phyloP scores from a whole-genome alignment of 2,113 vertebrate species.

The Meleagris gallopavo region DNA sequence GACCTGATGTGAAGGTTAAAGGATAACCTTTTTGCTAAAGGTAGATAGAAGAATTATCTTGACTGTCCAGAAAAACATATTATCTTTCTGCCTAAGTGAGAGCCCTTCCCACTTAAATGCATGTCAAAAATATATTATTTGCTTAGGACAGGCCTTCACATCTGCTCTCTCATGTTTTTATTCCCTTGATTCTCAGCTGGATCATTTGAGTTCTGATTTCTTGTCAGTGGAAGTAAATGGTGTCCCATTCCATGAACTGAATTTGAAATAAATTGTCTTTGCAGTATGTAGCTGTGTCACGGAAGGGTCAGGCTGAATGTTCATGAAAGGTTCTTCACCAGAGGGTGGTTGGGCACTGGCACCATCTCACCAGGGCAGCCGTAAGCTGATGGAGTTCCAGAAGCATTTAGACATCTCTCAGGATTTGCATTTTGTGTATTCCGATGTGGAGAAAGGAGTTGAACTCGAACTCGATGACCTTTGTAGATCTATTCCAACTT shows the following conservation, averaged over 20 bases:
- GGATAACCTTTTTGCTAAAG: neutral
- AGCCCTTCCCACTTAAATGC: neutral
- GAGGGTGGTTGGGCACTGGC: neutral
- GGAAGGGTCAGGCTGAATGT: neutral
- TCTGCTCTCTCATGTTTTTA: neutral
- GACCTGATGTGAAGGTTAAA: neutral
- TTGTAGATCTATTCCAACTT: neutral
- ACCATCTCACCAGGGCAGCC: neutral
- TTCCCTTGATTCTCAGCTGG: neutral
- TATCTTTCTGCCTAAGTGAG: neutral
- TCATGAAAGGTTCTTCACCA: neutral
- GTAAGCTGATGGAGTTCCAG: neutral
- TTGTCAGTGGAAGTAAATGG: neutral
- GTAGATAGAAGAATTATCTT: neutral
- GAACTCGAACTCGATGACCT: neutral
- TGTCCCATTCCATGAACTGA: neutral
- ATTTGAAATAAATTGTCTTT: neutral
- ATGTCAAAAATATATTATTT: neutral
- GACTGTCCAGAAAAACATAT: neutral
- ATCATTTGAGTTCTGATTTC: neutral
- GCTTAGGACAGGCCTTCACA: neutral
- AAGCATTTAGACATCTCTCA: neutral
- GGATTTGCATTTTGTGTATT: neutral
- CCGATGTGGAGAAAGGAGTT: neutral
- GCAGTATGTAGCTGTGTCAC: neutral